Evolutionary conservation across 2,888 invertebrate genomes (phyloP).

Genomic region (Patella depressa): DNA sequence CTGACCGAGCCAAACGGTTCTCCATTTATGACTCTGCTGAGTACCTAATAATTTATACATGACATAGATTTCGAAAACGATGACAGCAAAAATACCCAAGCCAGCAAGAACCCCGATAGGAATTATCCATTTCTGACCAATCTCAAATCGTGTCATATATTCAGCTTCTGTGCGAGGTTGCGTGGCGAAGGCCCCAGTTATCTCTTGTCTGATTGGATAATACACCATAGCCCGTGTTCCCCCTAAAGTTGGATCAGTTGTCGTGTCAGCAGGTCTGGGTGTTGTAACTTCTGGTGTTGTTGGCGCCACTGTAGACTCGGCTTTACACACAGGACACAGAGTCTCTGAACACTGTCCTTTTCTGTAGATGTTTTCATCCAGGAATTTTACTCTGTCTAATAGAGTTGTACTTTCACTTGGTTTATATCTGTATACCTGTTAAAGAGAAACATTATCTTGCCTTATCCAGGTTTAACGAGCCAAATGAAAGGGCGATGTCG

Average conservation of each 20-base stretch:
- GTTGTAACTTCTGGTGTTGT: conserved; percentile 27
- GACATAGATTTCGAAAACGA: conserved; percentile 88
- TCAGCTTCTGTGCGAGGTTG: conserved; percentile 7
- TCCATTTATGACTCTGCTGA: conserved; percentile 73
- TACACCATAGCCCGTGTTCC: conserved; percentile 33
- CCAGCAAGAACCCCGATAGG: conserved; percentile 88
- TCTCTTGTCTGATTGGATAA: conserved; percentile 48
- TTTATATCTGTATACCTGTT: conserved; percentile 15
- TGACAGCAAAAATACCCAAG: conserved; percentile 86
- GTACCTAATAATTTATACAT: conserved; percentile 83
- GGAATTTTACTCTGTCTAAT: neutral
- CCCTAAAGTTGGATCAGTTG: conserved; percentile 36
- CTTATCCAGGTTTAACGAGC: no score
- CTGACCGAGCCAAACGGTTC: conserved; percentile 71
- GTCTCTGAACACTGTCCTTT: conserved; percentile 34
- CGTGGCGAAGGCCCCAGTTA: conserved; percentile 51
- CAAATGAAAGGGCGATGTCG: no score
- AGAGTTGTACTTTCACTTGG: neutral
- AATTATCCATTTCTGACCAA: conserved; percentile 81
- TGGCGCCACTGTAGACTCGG: conserved; percentile 21
- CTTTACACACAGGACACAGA: conserved; percentile 47
- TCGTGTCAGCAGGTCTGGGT: conserved; percentile 26
- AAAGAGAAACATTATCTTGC: no score
- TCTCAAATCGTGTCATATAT: conserved; percentile 43
- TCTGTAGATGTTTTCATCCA: conserved; percentile 17